Evolutionary conservation across 2,888 invertebrate genomes (phyloP), one percentile per base, ranked within the genome.

Genomic region (Carterocephalus palaemon): DNA sequence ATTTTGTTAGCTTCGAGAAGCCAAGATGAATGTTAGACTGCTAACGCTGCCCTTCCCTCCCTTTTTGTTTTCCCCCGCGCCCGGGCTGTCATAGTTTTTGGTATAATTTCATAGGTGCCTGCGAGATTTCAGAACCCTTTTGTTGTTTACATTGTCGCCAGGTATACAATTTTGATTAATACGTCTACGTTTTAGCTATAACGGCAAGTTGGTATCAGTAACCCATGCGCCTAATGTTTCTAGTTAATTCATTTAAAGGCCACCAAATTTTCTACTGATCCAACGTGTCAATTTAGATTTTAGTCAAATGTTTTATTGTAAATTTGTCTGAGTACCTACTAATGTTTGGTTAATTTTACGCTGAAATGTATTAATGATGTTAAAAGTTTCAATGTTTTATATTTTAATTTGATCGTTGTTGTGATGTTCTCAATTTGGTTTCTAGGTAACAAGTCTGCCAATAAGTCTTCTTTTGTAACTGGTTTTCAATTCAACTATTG

Each of bases 141-240:
- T 84, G 85, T 86, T 86, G 86, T 86, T 86, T 86, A 86, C 86
- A 86, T 86, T 85, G 86, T 86, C 86, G 86, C 86, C 86, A 86
- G 86, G 86, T 86, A 86, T 84, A 85, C 82, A 71, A 81, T 79
- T 77, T 78, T 71, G 67, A 51, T 73, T 81, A 73, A 73, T 80
- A 80, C 60, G 67, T 75, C 74, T 70, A 48, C 51, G 32, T 47
- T 52, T 15, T 47, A 26, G 40, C 10, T 13, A 16, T 40, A 22
- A 42, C 22, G 37, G 9, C 46, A 43, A 24, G 29, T 37, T 32
- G 29, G 43, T 24, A 33, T 17, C 37, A 37, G 46, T 46, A 29
- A n/a, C n/a, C n/a, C 6, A n/a, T 31, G 8, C n/a, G 6, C 31
- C 20, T 29, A 9, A 7, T 7, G 3, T 20, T 6, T 22, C 10